Conservation (phyloP, 1,140 invertebrate genomes). For the Drosophila pseudoananassae region DNA sequence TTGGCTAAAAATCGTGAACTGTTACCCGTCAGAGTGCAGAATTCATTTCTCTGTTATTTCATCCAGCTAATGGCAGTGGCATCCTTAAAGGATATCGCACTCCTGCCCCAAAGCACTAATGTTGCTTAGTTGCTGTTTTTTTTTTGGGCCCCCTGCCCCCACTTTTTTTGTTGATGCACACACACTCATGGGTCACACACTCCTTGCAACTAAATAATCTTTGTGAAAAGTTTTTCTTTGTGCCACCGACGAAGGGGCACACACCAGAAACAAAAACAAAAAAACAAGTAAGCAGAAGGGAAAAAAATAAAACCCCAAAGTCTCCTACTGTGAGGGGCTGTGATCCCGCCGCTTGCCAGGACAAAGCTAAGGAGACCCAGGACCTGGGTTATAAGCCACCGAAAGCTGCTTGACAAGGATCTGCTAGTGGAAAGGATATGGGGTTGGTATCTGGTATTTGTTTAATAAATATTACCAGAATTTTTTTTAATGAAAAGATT, state of each 20-base stretch:
- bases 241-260: slow-evolving; percentile 12
- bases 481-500: not conserved
- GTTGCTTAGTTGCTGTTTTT: slow-evolving; percentile 8
- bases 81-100: not conserved
- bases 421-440: slow-evolving; percentile 8
- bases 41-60: slow-evolving; percentile 4
- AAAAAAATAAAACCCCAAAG: slow-evolving; percentile 18
- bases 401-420: slow-evolving; percentile 39
- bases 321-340: slow-evolving; percentile 27
- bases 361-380: slow-evolving; percentile 8
- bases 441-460: not conserved
- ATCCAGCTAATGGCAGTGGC: slow-evolving; percentile 10
- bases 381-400: slow-evolving; percentile 38
- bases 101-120: slow-evolving; percentile 7
- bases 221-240: slow-evolving; percentile 68
- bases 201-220: slow-evolving; percentile 61
- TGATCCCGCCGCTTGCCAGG: slow-evolving; percentile 35
- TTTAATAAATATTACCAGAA: not conserved
- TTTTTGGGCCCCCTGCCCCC: not conserved
- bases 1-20: slow-evolving; percentile 2
- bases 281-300: not conserved
- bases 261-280: not conserved
- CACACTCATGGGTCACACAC: slow-evolving; percentile 1
- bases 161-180: slow-evolving; percentile 2
- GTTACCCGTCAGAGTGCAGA: not conserved